Base-by-base conservation (phyloP, 64 coral and sea anemone species). In the Montipora cactus region DNA sequence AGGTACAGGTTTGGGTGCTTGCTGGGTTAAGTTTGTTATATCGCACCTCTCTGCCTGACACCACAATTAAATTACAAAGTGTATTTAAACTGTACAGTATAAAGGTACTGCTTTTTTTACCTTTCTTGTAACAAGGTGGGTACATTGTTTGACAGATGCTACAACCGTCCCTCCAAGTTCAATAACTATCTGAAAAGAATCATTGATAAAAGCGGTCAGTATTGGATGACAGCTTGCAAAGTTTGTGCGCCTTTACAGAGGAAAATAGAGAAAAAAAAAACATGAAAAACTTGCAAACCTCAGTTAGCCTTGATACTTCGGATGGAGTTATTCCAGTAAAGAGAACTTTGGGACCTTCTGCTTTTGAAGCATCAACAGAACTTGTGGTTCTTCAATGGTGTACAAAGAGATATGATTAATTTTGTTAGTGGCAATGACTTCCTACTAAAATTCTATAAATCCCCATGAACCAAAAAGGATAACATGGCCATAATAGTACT, bases 81-180 rank as follows among this genome's bases (percentile, higher is more conserved):
- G 22, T 23, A 23, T 23, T 23, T 23, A 23, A 23, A 23, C 22
- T 23, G 22, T 23, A 23, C 25, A 28, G 25, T 0, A 57, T 25
- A 25, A 57, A 6, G 53, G 6, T 57, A 15, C 4, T 67, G 64
- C 12, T 9, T 16, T 67, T 4, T 18, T 67, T 67, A 95, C 93
- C 75, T 95, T 95, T n/a, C 79, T 90, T 53, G 93, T 77, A 8
- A 95, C 81, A 78, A 95, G 88, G 67, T 95, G 93, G 5, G 93
- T 95, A 72, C 93, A 95, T 50, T 89, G 76, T 48, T 77, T 79
- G 13, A 80, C 75, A 4, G 88, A 95, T 7, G 70, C 76, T 2
- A 89, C 93, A 45, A 84, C 61, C 5, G 75, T 81, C 18, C 93
- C 93, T 78, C 93, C 93, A 47, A 95, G 52, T 25, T 78, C 74